A percentile compares a stretch with the other conserved stretches of the same genome.
phyloP scores from a whole-genome alignment of 2,888 invertebrate genomes.

The Blastobasis adustella region DNA sequence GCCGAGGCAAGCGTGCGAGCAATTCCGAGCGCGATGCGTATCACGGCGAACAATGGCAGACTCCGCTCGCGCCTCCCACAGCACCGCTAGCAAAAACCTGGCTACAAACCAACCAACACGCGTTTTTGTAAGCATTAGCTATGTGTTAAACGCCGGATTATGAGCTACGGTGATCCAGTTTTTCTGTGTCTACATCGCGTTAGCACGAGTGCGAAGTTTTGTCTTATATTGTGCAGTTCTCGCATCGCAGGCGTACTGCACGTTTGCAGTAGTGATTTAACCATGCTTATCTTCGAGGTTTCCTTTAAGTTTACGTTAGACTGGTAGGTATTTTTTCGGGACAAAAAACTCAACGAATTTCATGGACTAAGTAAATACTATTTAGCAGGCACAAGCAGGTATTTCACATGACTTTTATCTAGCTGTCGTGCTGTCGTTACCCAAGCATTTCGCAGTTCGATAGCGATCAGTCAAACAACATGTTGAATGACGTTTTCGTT shows the following conservation, averaged over 20 bases:
- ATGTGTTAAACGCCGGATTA: slow-evolving; percentile 14
- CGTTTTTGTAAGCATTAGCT: slow-evolving; percentile 10
- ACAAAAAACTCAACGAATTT: too few relatives aligned
- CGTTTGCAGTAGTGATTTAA: too few relatives aligned
- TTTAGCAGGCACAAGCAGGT: too few relatives aligned
- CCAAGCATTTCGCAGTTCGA: slow-evolving; percentile 34
- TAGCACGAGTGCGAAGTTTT: neutral
- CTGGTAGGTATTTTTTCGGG: too few relatives aligned
- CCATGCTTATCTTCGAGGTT: too few relatives aligned
- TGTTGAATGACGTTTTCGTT: slow-evolving; percentile 44
- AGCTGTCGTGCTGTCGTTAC: slow-evolving; percentile 27
- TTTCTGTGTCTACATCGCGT: slow-evolving; percentile 9
- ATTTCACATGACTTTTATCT: too few relatives aligned
- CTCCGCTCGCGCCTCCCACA: slow-evolving; percentile 22
- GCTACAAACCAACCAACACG: slow-evolving; percentile 13
- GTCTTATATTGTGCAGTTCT: slow-evolving; percentile 3
- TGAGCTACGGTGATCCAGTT: slow-evolving; percentile 10
- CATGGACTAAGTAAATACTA: too few relatives aligned
- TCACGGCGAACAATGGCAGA: slow-evolving; percentile 40
- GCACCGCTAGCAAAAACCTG: slow-evolving; percentile 32
- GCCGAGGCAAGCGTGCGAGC: slow-evolving; percentile 29
- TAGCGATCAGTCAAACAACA: slow-evolving; percentile 47
- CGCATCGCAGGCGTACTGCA: too few relatives aligned
- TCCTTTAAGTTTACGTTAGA: too few relatives aligned
- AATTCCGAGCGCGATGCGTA: slow-evolving; percentile 40